Evolutionary conservation across 1,140 invertebrate species (phyloP).

Genomic region (Macrocentrus cingulum): DNA sequence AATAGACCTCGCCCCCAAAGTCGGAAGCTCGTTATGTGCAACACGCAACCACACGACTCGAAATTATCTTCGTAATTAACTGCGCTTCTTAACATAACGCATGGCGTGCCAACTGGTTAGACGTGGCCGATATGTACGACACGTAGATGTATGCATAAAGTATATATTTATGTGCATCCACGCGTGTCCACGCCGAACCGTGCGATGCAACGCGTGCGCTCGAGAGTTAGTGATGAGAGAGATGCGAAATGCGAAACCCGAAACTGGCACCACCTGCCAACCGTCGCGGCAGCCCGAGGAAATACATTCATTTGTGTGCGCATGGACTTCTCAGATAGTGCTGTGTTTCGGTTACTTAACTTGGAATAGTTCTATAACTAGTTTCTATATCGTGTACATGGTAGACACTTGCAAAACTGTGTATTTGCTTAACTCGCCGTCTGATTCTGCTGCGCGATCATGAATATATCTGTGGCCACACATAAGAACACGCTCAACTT

Average conservation of each 20-base stretch:
- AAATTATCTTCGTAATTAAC: slow-evolving; percentile 62
- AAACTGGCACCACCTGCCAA: slow-evolving; percentile 55
- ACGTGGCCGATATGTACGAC: slow-evolving; percentile 35
- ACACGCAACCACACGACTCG: slow-evolving; percentile 56
- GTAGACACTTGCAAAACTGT: neutral
- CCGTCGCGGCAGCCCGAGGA: slow-evolving; percentile 12
- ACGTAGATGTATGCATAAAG: slow-evolving; percentile 43
- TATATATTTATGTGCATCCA: slow-evolving; percentile 28
- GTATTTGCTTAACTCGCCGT: neutral
- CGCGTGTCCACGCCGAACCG: slow-evolving; percentile 2
- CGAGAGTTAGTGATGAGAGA: slow-evolving; percentile 35
- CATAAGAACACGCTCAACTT: too few species aligned
- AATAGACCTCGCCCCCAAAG: slow-evolving; percentile 38
- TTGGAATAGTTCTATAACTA: neutral
- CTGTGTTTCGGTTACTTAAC: neutral
- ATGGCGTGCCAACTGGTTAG: slow-evolving; percentile 56
- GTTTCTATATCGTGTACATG: neutral
- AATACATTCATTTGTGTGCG: slow-evolving; percentile 12
- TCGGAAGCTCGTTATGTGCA: slow-evolving; percentile 57
- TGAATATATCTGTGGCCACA: too few species aligned
- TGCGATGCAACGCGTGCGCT: neutral
- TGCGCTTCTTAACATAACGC: slow-evolving; percentile 59
- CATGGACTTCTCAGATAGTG: neutral
- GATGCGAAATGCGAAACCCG: slow-evolving; percentile 54
- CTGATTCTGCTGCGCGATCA: too few species aligned